Base-by-base conservation (phyloP, 2,113 vertebrate genomes). In the Oplegnathus fasciatus region DNA sequence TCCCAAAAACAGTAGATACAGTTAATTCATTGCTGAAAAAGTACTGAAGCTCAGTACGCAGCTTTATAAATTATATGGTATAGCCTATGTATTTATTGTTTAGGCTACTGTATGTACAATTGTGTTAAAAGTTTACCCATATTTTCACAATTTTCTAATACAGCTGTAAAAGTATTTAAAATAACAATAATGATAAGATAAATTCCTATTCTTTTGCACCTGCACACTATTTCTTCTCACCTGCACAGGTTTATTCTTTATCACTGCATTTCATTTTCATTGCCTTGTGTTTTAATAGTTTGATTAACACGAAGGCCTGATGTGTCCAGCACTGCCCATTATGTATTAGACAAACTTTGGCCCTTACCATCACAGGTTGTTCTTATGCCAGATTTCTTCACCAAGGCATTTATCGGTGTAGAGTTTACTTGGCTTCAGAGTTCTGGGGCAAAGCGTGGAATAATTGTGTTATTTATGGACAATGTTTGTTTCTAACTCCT, bases 401-500 rank as follows among this genome's bases (percentile, higher is more conserved):
- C 54, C 7, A 52, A 37, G 22, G 46, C 26, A 54, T 75, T 62
- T 32, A 75, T 55, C 5, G 2, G 9, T 68, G 44, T 13, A 62
- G 32, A 55, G 10, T 61, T 69, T 57, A 55, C 65, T 55, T 77
- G 4, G 46, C 61, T 57, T 58, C 11, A 68, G 57, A 57, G 26
- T 64, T 75, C 30, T 46, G 17, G 58, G n/a, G 5, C 24, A 11
- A 20, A 30, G 64, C 30, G 30, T 58, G 46, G 34, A 78, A 67
- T 58, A 66, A 74, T 20, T 3, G 7, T 34, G n/a, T 66, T 78
- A 24, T 42, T 76, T 54, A 72, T 73, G 61, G 66, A 22, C 46
- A 26, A 50, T 82, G 62, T 85, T 86, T 82, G 34, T 40, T 44
- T 73, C n/a, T 30, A 58, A 46, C 52, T 66, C 28, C 44, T 32